Evolutionary conservation across 2,797 vertebrate genomes (phyloP).

Genomic region (Hemitrygon akajei): DNA sequence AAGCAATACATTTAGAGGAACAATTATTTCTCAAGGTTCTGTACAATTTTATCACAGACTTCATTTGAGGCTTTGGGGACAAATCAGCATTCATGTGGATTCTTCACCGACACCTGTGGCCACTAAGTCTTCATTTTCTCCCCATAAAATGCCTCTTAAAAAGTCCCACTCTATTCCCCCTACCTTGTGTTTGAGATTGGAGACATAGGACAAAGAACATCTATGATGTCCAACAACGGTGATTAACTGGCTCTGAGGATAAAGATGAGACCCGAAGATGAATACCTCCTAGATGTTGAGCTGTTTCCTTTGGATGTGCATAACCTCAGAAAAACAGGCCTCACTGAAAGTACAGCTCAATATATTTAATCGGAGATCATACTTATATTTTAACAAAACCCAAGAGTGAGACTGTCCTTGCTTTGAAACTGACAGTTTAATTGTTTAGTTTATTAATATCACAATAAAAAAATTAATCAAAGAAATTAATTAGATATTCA

Average conservation of each 20-base stretch:
- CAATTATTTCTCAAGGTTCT: not conserved
- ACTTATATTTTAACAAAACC: not conserved
- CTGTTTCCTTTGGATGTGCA: not conserved
- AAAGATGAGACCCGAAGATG: not conserved
- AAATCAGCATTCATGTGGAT: not conserved
- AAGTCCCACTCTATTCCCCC: not conserved
- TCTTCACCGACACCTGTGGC: not conserved
- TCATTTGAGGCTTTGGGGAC: not conserved
- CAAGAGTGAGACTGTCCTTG: not conserved
- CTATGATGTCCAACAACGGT: no score
- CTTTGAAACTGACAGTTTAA: not conserved
- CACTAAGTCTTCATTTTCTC: not conserved
- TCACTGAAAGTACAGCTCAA: not conserved
- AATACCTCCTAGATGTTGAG: not conserved
- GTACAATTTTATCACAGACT: not conserved
- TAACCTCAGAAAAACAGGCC: not conserved
- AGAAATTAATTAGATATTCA: not conserved
- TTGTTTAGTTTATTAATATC: conserved; percentile 2
- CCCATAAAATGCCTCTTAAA: not conserved
- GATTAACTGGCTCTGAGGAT: no score
- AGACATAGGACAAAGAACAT: not conserved
- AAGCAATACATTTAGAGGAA: not conserved
- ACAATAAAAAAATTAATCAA: conserved; percentile 6
- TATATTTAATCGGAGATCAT: not conserved
- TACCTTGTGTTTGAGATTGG: not conserved